Base-by-base conservation (phyloP, 2,888 invertebrate genomes). In the Habrosyne pyritoides region DNA sequence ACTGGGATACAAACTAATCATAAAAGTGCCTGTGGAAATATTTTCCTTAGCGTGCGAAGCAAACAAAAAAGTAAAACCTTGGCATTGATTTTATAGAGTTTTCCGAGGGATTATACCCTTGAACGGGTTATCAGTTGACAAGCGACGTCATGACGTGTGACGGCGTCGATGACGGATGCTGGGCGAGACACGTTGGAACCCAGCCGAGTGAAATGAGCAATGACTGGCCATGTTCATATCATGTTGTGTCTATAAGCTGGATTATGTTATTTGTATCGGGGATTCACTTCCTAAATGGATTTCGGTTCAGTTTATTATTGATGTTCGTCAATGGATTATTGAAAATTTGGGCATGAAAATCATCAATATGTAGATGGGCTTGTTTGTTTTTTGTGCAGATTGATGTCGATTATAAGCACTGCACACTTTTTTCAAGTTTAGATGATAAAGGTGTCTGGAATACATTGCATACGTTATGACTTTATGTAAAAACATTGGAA, bases 191-290 rank as follows among this genome's bases (percentile, higher is more conserved):
- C 42, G 52, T 47, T 59, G 52, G 53, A 36, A 47, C 22, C 56
- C 55, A 55, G 30, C 33, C 53, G 53, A 52, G 47, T 10, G 52
- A 10, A 28, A 53, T 67, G 69, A 73, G 60, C 73, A 64, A 64
- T 63, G 61, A 60, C 63, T 60, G 28, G 47, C 28, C 50, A 47
- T 52, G 54, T 56, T 68, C 42, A 42, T 42, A 42, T 42, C 42
- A 18, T 18, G 61, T 63, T 63, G 59, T 55, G 59, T 59, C 64
- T 63, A 58, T 28, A 46, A 57, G 54, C 18, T 14, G 42, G 42
- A 42, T 42, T 8, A 42, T 2, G 6, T 42, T 42, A 42, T 42
- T 42, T 7, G 18, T 42, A 42, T 18, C 42, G 8, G 42, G 18
- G 6, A 42, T 18, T 42, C 7, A 18, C 14, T 18, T 2, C 36